Conservation (phyloP, 2,888 invertebrate genomes). For the Stramonita haemastoma region DNA sequence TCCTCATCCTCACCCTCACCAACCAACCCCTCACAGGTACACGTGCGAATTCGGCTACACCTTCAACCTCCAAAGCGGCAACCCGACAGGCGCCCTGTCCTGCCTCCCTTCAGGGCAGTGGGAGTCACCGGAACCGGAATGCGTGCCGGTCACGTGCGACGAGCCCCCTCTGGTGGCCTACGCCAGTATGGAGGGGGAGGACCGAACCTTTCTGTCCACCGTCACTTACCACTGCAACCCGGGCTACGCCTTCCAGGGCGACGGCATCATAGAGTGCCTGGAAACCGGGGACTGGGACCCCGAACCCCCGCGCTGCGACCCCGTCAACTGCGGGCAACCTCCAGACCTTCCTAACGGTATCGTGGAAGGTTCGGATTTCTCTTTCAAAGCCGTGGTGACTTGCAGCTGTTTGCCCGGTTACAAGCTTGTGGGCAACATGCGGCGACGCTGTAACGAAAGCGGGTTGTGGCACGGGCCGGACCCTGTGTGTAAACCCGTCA, state of each 20-base stretch:
- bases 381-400: conserved; percentile 54
- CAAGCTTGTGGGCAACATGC: conserved; percentile 57
- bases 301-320: conserved; percentile 61
- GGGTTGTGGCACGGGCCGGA: conserved; percentile 68
- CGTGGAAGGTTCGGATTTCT: conserved; percentile 32
- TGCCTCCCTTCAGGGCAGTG: conserved; percentile 72
- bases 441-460: conserved; percentile 58
- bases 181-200: conserved; percentile 53
- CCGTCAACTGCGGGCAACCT: conserved; percentile 77
- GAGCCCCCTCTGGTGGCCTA: conserved; percentile 62
- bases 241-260: conserved; percentile 70
- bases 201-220: conserved; percentile 58
- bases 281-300: conserved; percentile 68
- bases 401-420: conserved; percentile 69
- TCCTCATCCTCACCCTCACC: neutral
- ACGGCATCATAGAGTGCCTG: conserved; percentile 57
- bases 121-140: conserved; percentile 68
- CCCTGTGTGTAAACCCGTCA: conserved; percentile 71
- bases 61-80: conserved; percentile 50
- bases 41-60: conserved; percentile 60
- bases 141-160: conserved; percentile 66
- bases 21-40: conserved; percentile 47
- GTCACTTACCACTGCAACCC: conserved; percentile 71
- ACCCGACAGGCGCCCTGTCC: conserved; percentile 53
- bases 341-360: conserved; percentile 59